Conservation (phyloP, 2,888 invertebrate species). For the Elaeidobius kamerunicus region DNA sequence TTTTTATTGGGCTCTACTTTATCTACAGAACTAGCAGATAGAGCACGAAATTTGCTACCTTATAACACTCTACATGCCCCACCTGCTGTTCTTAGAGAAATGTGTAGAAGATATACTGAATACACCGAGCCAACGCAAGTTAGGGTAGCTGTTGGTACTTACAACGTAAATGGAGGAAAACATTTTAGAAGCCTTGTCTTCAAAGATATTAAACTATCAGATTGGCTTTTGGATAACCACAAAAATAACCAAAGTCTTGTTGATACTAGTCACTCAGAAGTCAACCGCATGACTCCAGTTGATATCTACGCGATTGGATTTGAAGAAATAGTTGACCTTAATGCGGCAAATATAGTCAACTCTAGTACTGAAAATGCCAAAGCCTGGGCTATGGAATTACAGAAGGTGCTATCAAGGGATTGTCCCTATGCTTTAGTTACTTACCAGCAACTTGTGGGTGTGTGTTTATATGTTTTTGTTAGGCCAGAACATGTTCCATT, state of each 20-base stretch:
- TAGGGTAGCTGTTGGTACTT: constrained; percentile 89
- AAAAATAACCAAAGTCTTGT: constrained; percentile 50
- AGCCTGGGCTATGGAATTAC: constrained; percentile 93
- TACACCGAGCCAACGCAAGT: constrained; percentile 68
- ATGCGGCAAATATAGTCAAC: constrained; percentile 97
- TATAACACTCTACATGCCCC: constrained; percentile 85
- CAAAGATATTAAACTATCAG: constrained; percentile 80
- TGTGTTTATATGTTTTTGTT: constrained; percentile 93
- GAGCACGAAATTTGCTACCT: constrained; percentile 84
- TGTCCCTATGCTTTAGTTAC: constrained; percentile 85
- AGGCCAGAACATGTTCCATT: constrained; percentile 84
- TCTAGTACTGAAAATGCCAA: constrained; percentile 91
- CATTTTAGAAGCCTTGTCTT: constrained; percentile 96
- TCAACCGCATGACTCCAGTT: constrained; percentile 57
- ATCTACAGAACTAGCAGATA: constrained; percentile 87
- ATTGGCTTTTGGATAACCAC: constrained; percentile 88
- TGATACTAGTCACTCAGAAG: constrained; percentile 51
- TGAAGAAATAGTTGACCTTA: constrained; percentile 98
- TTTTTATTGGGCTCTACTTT: constrained; percentile 88
- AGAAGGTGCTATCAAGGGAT: constrained; percentile 83
- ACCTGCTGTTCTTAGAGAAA: constrained; percentile 75
- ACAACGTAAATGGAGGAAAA: constrained; percentile 99
- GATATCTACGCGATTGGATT: constrained; percentile 98
- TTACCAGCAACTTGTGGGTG: constrained; percentile 94
- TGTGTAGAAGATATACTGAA: constrained; percentile 80